phyloP scores from a whole-genome alignment of 2,113 vertebrate species.

The Takifugu bimaculatus region DNA sequence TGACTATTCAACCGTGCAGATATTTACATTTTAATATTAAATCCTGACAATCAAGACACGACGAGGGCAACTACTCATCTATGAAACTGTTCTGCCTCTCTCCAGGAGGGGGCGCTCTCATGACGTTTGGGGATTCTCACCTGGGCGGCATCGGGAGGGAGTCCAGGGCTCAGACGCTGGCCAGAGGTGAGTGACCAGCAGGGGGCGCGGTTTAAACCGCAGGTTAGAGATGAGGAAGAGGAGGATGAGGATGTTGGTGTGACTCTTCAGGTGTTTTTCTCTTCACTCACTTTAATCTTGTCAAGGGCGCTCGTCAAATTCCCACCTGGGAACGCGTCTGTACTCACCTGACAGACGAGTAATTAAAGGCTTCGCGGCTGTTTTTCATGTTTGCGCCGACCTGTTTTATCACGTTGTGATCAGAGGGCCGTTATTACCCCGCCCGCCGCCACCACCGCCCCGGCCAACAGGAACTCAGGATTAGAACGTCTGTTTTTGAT shows the following conservation, averaged over 20 bases:
- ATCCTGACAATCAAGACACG: no score
- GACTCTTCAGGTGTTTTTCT: background rate
- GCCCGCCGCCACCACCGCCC: no score
- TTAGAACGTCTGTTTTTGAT: no score
- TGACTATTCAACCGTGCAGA: no score
- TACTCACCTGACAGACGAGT: background rate
- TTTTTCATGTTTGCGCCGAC: conserved; percentile 12
- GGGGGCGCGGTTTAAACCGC: conserved; percentile 9
- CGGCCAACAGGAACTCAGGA: no score
- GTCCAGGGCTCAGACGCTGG: conserved; percentile 88
- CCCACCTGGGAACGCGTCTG: background rate
- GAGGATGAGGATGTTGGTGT: no score
- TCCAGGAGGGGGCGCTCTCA: conserved; percentile 77
- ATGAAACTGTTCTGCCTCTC: background rate
- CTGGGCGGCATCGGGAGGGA: conserved; percentile 83
- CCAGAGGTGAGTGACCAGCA: conserved; percentile 81
- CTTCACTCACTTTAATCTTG: background rate
- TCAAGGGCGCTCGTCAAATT: background rate
- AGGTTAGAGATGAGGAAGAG: no score
- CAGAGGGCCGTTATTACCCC: background rate
- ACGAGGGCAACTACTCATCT: background rate
- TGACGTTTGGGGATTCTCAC: conserved; percentile 82
- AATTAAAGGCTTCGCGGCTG: conserved; percentile 19
- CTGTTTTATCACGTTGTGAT: conserved; percentile 1
- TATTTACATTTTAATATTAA: no score